Percentiles rank a stretch among this genome's conserved stretches.
These are phyloP conservation scores for Drosophila willistoni DNA, from an alignment of 1,140 invertebrate genomes.

Conservation along the genomic window DNA sequence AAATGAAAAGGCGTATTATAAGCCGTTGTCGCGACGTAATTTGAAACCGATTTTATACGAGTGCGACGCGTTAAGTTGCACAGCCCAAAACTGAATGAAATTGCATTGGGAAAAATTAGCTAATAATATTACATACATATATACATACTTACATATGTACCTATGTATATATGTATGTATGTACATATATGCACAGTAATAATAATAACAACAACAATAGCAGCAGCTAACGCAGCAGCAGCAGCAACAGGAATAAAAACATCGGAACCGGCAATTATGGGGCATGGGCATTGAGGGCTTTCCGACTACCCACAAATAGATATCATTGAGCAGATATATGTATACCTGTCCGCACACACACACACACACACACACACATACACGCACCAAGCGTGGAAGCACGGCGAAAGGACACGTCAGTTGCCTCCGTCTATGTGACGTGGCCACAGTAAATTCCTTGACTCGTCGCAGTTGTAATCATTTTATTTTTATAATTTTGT, in stretches of 20 bases:
- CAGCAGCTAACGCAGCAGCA: not conserved
- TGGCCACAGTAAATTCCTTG: slow-evolving; percentile 18
- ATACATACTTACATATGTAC: no score
- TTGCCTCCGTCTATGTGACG: slow-evolving; percentile 8
- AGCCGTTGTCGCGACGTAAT: slow-evolving; percentile 9
- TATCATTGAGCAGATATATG: slow-evolving; percentile 19
- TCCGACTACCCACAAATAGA: slow-evolving; percentile 5
- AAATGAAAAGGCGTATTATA: not conserved
- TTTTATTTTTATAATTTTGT: slow-evolving; percentile 22
- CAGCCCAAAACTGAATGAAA: slow-evolving; percentile 21
- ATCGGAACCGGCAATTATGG: slow-evolving; percentile 19
- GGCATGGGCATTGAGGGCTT: slow-evolving; percentile 7
- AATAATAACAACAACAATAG: not conserved
- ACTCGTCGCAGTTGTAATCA: slow-evolving; percentile 10
- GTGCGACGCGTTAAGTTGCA: slow-evolving; percentile 14
- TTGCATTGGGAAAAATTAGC: slow-evolving; percentile 16
- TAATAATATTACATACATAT: slow-evolving; percentile 6
- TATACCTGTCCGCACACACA: slow-evolving; percentile 3
- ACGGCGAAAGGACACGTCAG: slow-evolving; percentile 17
- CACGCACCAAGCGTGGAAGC: not conserved
- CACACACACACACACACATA: not conserved
- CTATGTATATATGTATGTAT: no score
- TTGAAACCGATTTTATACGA: slow-evolving; percentile 6
- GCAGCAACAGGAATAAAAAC: slow-evolving; percentile 9
- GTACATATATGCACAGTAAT: not conserved